Conservation (phyloP, 64 coral and sea anemone species). For the Cladopsammia gracilis region DNA sequence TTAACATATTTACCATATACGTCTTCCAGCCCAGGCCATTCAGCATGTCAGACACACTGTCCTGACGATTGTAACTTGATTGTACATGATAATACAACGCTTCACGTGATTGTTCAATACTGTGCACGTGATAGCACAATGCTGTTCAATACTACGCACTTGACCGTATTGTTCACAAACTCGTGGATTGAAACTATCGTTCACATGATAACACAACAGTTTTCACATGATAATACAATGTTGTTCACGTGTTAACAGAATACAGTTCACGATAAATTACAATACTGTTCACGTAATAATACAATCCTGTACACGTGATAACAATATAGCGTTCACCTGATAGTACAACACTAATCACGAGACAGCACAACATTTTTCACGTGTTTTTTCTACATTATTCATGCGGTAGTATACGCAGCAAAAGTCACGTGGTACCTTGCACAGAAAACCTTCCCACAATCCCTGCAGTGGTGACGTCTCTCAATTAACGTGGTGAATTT, state of each 20-base stretch:
- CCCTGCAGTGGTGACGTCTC: constrained; percentile 93
- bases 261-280: too few species aligned
- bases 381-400: too few species aligned
- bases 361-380: neutral
- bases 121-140: neutral
- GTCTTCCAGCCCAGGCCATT: too few species aligned
- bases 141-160: too few species aligned
- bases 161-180: too few species aligned
- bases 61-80: too few species aligned
- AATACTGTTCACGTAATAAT: neutral
- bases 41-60: too few species aligned
- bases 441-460: constrained; percentile 95
- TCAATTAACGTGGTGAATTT: constrained; percentile 90
- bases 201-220: neutral
- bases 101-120: neutral
- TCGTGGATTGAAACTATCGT: neutral
- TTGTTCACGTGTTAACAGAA: neutral
- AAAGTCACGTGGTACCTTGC: constrained; percentile 59
- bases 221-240: too few species aligned
- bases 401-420: too few species aligned
- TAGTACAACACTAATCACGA: neutral
- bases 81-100: neutral
- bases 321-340: neutral
- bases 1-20: too few species aligned
- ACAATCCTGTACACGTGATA: neutral